These are phyloP conservation scores for Alces alces DNA, from an alignment of 2,113 vertebrate genomes.

Conservation along the genomic window DNA sequence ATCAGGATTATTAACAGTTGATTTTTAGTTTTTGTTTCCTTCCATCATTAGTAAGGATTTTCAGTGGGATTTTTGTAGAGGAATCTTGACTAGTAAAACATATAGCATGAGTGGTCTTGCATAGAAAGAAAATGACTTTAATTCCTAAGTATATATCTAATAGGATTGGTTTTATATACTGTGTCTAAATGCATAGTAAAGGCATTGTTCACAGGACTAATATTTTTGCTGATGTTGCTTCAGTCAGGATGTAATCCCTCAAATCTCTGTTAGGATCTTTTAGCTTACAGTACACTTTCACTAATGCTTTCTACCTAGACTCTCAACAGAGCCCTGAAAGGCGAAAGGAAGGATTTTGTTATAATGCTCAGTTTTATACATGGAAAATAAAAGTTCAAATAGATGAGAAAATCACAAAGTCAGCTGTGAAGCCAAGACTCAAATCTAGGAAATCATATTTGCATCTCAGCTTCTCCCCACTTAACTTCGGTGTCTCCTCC, in stretches of 20 bases:
- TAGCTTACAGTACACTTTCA: background rate
- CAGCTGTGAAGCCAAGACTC: background rate
- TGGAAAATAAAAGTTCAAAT: background rate
- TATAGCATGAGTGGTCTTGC: background rate
- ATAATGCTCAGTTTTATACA: background rate
- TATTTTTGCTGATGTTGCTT: background rate
- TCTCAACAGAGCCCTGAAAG: background rate
- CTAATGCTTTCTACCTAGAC: background rate
- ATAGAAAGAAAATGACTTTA: background rate
- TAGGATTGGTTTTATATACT: background rate
- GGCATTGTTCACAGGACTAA: background rate
- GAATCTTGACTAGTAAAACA: conserved; percentile 24
- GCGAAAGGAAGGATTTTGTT: background rate
- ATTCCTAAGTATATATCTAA: background rate
- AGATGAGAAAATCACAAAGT: background rate
- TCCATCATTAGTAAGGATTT: conserved; percentile 60
- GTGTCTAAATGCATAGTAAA: background rate
- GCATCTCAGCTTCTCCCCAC: background rate
- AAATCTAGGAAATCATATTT: background rate
- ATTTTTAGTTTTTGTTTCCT: conserved; percentile 61
- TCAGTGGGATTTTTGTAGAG: conserved; percentile 36
- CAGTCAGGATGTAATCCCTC: background rate
- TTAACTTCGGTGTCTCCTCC: background rate
- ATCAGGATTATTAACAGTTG: conserved; percentile 44
- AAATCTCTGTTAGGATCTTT: background rate